These are phyloP conservation scores for Larimichthys crocea DNA, from an alignment of 2,113 vertebrate genomes.

Conservation along the genomic window DNA sequence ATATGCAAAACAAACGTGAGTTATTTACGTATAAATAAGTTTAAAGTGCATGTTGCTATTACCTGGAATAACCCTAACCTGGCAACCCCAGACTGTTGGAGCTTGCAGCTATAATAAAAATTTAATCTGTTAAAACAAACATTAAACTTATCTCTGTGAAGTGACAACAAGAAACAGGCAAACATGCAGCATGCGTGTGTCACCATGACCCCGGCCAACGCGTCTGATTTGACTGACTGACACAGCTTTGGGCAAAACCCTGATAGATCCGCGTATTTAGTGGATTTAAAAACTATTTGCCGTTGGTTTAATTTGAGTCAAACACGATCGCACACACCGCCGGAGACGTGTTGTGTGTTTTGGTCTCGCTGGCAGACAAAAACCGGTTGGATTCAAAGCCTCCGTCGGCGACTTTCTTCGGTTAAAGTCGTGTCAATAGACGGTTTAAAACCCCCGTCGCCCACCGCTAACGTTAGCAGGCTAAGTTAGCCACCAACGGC, in stretches of 20 bases:
- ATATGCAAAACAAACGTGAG: not conserved
- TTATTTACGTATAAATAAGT: slow-evolving; percentile 2
- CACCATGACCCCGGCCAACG: slow-evolving; percentile 12
- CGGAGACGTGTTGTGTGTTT: rapidly evolving
- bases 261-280: slow-evolving; percentile 26
- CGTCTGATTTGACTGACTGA: slow-evolving; percentile 67
- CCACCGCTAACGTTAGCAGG: slow-evolving; percentile 72
- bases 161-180: not conserved
- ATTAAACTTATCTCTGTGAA: not conserved
- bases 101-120: no score
- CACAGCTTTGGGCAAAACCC: slow-evolving; percentile 44
- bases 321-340: not conserved
- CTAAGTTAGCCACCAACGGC: slow-evolving; percentile 72
- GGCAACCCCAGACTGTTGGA: not conserved
- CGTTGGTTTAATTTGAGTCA: not conserved
- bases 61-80: slow-evolving; percentile 50
- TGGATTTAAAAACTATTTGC: slow-evolving; percentile 41
- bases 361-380: rapidly evolving
- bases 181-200: not conserved
- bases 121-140: not conserved
- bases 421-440: slow-evolving; percentile 78
- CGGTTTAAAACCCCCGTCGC: slow-evolving; percentile 79
- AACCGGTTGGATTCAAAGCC: rapidly evolving
- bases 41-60: slow-evolving; percentile 27
- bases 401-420: slow-evolving; percentile 50